A percentile compares a stretch with the other conserved stretches of the same genome.
These are phyloP conservation scores for Calephelis virginiensis DNA, from an alignment of 1,140 invertebrate species.

Conservation along the genomic window DNA sequence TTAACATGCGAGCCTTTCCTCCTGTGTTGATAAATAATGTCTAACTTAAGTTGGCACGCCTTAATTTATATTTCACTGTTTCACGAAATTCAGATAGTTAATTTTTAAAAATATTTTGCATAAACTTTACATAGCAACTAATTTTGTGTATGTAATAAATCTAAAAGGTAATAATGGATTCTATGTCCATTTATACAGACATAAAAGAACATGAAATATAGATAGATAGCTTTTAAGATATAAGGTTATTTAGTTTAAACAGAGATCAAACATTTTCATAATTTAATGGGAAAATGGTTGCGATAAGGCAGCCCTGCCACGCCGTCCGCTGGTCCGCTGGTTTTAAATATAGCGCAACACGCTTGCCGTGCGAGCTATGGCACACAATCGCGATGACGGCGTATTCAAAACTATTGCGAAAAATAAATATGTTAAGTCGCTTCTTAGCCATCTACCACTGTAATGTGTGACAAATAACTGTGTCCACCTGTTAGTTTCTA, in stretches of 20 bases:
- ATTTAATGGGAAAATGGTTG: slow-evolving; percentile 53
- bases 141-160: too few relatives aligned
- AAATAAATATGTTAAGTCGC: slow-evolving; percentile 27
- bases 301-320: slow-evolving; percentile 46
- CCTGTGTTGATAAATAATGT: neutral
- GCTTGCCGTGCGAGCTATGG: slow-evolving; percentile 51
- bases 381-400: slow-evolving; percentile 61
- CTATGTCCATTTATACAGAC: neutral
- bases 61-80: neutral
- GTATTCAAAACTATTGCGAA: slow-evolving; percentile 59
- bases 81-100: too few relatives aligned
- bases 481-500: slow-evolving; percentile 15
- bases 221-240: slow-evolving; percentile 5
- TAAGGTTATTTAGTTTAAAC: slow-evolving; percentile 1
- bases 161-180: too few relatives aligned
- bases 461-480: slow-evolving; percentile 16
- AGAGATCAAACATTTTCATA: slow-evolving; percentile 38
- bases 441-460: slow-evolving; percentile 13
- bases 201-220: slow-evolving; percentile 6
- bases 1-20: neutral
- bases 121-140: too few relatives aligned
- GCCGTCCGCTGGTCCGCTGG: slow-evolving; percentile 55
- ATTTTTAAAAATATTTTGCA: too few relatives aligned
- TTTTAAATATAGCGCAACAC: slow-evolving; percentile 68
- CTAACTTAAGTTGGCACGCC: too few relatives aligned